Evolutionary conservation across 2,888 invertebrate species (phyloP).

Genomic region (Ectropis crepuscularia): DNA sequence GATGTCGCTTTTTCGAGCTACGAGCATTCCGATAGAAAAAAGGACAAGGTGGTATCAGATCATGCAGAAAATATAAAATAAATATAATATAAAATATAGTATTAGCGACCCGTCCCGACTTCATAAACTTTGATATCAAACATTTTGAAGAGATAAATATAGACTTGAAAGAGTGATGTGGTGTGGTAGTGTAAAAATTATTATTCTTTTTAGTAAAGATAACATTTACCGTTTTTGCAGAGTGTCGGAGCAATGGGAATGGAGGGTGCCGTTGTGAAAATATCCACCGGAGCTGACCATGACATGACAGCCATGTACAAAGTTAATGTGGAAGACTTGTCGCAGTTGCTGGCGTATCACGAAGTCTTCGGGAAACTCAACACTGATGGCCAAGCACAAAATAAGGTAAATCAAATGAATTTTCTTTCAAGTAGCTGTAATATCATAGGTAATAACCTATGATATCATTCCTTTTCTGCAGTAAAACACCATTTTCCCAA

Average conservation of each 20-base stretch:
- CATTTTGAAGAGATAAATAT: too few species aligned
- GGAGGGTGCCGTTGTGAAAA: slow-evolving; percentile 91
- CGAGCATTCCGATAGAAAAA: too few species aligned
- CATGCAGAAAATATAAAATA: too few species aligned
- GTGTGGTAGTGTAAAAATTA: not conserved
- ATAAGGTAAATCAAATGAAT: slow-evolving; percentile 62
- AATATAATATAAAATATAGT: too few species aligned
- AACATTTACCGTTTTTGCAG: slow-evolving; percentile 48
- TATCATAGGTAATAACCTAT: not conserved
- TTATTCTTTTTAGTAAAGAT: not conserved
- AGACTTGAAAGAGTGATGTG: too few species aligned
- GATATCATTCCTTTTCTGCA: not conserved
- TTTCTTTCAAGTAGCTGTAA: not conserved
- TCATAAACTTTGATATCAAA: too few species aligned
- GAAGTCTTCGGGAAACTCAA: slow-evolving; percentile 88
- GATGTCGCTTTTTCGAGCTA: too few species aligned
- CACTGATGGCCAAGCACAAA: slow-evolving; percentile 65
- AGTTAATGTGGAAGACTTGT: slow-evolving; percentile 93
- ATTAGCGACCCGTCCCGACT: too few species aligned
- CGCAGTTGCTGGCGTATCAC: slow-evolving; percentile 93
- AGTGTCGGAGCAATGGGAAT: slow-evolving; percentile 77
- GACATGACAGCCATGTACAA: slow-evolving; percentile 93
- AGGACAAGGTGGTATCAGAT: too few species aligned
- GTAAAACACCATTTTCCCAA: too few species aligned
- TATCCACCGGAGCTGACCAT: slow-evolving; percentile 87